Evolutionary conservation across 2,113 vertebrate species (phyloP).

Genomic region (Ardeotis arabs): DNA sequence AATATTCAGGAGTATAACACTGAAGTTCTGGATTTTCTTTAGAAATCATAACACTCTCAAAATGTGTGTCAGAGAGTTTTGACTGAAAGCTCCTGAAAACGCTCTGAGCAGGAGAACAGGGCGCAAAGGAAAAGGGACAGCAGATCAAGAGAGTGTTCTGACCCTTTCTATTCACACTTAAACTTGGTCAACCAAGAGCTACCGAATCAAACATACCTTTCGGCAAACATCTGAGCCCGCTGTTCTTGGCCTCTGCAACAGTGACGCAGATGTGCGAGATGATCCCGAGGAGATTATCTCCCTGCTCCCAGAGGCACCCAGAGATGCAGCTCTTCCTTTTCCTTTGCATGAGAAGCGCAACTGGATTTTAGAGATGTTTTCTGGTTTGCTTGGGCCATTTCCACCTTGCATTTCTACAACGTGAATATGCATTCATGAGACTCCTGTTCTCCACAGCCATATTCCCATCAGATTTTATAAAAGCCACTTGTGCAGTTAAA

Average conservation of each 20-base stretch:
- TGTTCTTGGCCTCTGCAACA: background rate
- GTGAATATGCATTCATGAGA: background rate
- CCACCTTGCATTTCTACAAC: background rate
- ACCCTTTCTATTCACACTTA: background rate
- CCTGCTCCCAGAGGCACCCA: background rate
- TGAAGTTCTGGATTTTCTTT: background rate
- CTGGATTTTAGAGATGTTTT: background rate
- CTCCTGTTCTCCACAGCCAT: background rate
- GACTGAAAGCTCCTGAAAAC: background rate
- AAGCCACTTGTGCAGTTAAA: background rate
- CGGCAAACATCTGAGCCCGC: background rate
- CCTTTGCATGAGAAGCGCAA: rapidly evolving
- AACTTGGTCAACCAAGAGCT: background rate
- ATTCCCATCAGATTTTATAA: background rate
- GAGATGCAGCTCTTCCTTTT: background rate
- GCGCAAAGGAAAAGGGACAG: background rate
- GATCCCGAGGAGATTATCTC: background rate
- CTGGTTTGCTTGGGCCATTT: background rate
- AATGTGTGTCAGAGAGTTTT: background rate
- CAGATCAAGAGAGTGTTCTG: background rate
- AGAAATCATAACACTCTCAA: background rate
- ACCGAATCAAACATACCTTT: background rate
- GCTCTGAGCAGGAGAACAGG: background rate
- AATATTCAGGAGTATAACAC: background rate
- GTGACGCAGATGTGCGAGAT: background rate